phyloP scores from a whole-genome alignment of 2,888 invertebrate genomes.

The Himalopsyche tibetana region DNA sequence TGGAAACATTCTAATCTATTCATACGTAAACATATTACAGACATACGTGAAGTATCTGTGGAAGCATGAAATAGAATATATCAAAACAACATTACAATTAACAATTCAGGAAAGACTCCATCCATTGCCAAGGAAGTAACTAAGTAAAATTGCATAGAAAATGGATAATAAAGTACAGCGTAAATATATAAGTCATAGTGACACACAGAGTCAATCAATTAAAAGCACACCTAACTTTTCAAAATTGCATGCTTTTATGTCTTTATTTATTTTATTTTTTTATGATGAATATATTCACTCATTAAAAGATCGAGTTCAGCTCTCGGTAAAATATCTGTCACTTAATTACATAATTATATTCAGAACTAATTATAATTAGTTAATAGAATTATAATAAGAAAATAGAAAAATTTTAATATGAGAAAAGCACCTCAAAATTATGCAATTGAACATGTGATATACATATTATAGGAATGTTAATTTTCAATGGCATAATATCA shows the following conservation, averaged over 20 bases:
- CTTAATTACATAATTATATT: too few species aligned
- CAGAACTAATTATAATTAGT: too few species aligned
- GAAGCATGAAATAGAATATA: constrained; percentile 66
- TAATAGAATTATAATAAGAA: too few species aligned
- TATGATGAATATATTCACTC: constrained; percentile 2
- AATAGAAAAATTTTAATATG: too few species aligned
- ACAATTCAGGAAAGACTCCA: constrained; percentile 64
- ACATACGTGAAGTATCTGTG: constrained; percentile 66
- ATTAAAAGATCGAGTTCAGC: neutral
- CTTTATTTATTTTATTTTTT: constrained; percentile 44
- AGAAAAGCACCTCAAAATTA: too few species aligned
- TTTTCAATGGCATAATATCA: too few species aligned
- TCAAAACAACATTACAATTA: constrained; percentile 65
- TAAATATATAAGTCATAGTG: constrained; percentile 53
- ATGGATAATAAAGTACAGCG: constrained; percentile 58
- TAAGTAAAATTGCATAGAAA: constrained; percentile 62
- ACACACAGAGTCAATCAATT: constrained; percentile 55
- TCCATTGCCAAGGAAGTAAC: constrained; percentile 62
- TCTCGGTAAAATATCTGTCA: too few species aligned
- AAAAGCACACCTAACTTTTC: constrained; percentile 61
- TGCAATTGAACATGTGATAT: too few species aligned
- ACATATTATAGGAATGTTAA: too few species aligned
- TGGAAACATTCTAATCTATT: constrained; percentile 60
- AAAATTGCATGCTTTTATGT: constrained; percentile 60
- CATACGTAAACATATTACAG: constrained; percentile 65